Evolutionary conservation across 2,113 vertebrate species (phyloP).

Genomic region (Probosciger aterrimus): DNA sequence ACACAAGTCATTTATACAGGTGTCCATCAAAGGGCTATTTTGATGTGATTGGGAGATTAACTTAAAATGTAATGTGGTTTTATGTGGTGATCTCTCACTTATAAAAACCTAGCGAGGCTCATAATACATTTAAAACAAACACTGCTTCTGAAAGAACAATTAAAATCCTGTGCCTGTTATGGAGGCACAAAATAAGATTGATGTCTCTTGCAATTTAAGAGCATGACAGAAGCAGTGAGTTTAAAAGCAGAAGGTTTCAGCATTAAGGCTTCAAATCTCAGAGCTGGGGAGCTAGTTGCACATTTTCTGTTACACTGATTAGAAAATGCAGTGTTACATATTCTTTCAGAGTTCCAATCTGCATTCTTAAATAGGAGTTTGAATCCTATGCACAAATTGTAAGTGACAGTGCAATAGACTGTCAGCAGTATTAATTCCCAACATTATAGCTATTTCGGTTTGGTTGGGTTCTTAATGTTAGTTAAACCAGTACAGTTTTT

Average conservation of each 20-base stretch:
- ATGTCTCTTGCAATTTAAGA: neutral
- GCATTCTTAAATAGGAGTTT: neutral
- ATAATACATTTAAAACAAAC: accelerated
- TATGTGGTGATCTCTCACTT: neutral
- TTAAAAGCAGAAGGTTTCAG: neutral
- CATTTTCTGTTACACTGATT: neutral
- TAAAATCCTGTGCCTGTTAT: neutral
- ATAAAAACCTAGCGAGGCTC: neutral
- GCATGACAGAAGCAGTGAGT: neutral
- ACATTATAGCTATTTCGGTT: neutral
- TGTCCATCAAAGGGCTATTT: neutral
- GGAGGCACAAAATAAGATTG: neutral
- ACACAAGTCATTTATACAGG: neutral
- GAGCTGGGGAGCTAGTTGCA: neutral
- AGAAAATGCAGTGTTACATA: neutral
- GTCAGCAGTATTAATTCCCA: neutral
- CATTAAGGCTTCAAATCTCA: neutral
- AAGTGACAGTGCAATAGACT: neutral
- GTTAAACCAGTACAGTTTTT: neutral
- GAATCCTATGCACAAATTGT: neutral
- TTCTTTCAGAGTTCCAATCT: neutral
- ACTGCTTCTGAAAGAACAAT: neutral
- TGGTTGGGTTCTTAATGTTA: neutral
- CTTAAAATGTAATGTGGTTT: neutral
- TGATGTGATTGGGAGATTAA: neutral